Base-by-base conservation (phyloP, 2,113 vertebrate genomes). In the Vimba vimba region DNA sequence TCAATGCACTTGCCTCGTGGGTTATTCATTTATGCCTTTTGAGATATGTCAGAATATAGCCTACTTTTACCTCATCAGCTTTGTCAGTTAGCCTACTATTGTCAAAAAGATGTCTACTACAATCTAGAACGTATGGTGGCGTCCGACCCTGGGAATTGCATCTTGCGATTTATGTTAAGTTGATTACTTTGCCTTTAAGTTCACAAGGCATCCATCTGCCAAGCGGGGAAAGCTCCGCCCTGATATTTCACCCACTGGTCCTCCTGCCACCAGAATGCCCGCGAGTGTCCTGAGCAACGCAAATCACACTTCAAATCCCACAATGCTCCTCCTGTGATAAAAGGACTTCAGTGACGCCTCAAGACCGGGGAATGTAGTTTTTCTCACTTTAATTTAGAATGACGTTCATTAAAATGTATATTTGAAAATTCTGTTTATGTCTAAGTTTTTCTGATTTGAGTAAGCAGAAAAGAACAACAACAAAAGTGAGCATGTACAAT, bases 101-200 rank as follows among this genome's bases (percentile, higher is more conserved):
- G 59, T 62, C 27, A 82, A 59, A 71, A 55, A 62, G 6, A 78
- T 66, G 82, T 76, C 78, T 79, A 79, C 82, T 79, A 55, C 88
- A 84, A 55, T 60, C 88, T 83, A 76, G 85, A 83, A 87, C 86
- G 79, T 89, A 81, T 77, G 81, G 88, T 85, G 86, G 88, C 85
- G 86, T 89, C 80, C 79, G 83, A 88, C 86, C 82, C 84, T 79
- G 57, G 71, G 83, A 85, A 60, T 66, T 83, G 82, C 59, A 74
- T 86, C 73, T 69, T 79, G 82, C 89, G 89, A 90, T 90, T 90
- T 86, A 88, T 87, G 85, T 88, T 85, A 89, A 87, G 55, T 90
- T 87, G 89, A 90, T 90, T 90, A 90, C 90, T 91, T 92, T 89
- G 86, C 91, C 91, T 92, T 92, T 92, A 92, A 92, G 89, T 91